Evolutionary conservation across 2,797 vertebrate species (phyloP).

Genomic region (Pterois miles): DNA sequence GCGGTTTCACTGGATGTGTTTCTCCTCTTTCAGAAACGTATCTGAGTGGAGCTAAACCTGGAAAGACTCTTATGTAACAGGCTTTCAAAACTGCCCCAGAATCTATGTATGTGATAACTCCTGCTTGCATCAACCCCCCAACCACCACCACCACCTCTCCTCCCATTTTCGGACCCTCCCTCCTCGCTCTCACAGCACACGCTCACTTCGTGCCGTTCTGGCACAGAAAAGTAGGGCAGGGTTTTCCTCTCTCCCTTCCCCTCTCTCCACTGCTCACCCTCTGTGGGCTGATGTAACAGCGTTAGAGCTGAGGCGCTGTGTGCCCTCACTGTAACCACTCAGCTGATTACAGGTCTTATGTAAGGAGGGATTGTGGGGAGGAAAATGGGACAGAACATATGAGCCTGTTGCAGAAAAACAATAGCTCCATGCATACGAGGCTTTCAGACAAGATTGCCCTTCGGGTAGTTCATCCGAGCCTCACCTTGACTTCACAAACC

Average conservation of each 20-base stretch:
- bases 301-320: constrained; percentile 65
- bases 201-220: constrained; percentile 72
- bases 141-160: not conserved
- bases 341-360: constrained; percentile 86
- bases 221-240: constrained; percentile 79
- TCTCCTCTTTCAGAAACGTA: constrained; percentile 36
- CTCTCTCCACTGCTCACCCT: constrained; percentile 44
- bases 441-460: constrained; percentile 33
- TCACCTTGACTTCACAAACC: constrained; percentile 2
- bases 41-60: constrained; percentile 71
- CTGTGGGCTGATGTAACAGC: constrained; percentile 76
- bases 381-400: constrained; percentile 81
- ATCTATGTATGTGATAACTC: constrained; percentile 63
- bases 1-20: constrained; percentile 5
- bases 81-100: constrained; percentile 73
- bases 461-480: constrained; percentile 21
- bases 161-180: constrained; percentile 38
- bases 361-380: constrained; percentile 78
- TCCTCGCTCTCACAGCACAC: constrained; percentile 56
- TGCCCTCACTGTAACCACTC: constrained; percentile 81
- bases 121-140: constrained; percentile 28
- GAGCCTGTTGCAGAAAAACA: constrained; percentile 64
- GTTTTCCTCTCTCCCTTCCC: constrained; percentile 72
- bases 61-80: constrained; percentile 77
- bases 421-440: constrained; percentile 23